Evolutionary conservation across 2,888 invertebrate genomes (phyloP), one percentile per base, ranked within the genome.

Genomic region (Gortyna flavago): DNA sequence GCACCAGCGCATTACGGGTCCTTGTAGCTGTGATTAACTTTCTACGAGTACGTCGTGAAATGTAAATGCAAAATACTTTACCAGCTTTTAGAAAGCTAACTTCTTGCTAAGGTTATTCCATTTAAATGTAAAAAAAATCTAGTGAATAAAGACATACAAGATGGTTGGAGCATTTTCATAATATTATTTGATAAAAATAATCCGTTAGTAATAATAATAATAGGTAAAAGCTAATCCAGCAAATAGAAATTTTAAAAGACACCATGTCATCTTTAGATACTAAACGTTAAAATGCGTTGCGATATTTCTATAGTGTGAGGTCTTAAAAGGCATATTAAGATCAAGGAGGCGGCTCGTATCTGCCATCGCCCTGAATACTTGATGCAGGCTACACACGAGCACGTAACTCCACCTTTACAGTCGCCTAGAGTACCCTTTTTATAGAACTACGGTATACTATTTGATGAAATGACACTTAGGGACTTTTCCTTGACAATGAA

Each of bases 321-420:
- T 69, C 74, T 71, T 82, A 66, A 80, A 81, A 85, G 76, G 78
- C 59, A 77, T 59, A 81, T 85, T 85, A 84, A 81, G 75, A 80
- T 80, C 79, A 80, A 73, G 67, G 76, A 72, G 85, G 79, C 82
- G 73, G 84, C 82, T 86, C 80, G 83, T 85, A 81, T 81, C 88
- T 84, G 85, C 81, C 85, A 86, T 88, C 84, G 85, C 84, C 84
- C 87, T 90, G 87, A 89, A 91, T 92, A 89, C 86, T 87, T 90
- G 85, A 90, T 90, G 83, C 59, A 75, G 68, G 72, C 81, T 84
- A 84, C 80, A 85, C 77, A 70, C 77, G 83, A 84, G 84, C 85
- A 85, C 83, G 81, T 88, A 80, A 83, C 77, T 83, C 81, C 67
- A 83, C 78, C 86, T 84, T 86, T 82, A 87, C 78, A 80, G 79